Percentiles rank a stretch among this genome's conserved stretches.
These are phyloP conservation scores for Macrophya annulata DNA, from an alignment of 2,888 invertebrate genomes.

Conservation along the genomic window DNA sequence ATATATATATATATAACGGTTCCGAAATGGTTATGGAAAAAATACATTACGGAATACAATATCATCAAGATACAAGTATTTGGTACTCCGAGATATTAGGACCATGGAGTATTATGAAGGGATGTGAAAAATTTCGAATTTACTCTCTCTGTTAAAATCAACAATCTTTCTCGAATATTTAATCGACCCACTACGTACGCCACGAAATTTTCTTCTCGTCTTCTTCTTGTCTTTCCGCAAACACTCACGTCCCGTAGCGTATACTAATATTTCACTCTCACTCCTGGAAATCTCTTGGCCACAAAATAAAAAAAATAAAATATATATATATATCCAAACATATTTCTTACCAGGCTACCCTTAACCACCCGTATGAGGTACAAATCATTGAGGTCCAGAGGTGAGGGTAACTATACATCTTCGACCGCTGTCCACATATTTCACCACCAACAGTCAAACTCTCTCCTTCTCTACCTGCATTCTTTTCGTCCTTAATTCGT, in stretches of 20 bases:
- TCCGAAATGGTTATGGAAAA: conserved; percentile 23
- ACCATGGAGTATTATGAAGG: neutral
- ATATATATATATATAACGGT: conserved; percentile 20
- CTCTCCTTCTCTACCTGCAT: neutral
- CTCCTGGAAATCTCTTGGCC: conserved; percentile 25
- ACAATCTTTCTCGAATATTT: neutral
- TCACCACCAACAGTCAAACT: conserved; percentile 17
- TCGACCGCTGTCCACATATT: conserved; percentile 50
- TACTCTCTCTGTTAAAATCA: neutral
- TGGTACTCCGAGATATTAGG: neutral
- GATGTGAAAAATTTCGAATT: neutral
- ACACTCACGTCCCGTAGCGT: neutral
- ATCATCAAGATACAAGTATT: neutral
- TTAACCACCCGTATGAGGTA: conserved; percentile 59
- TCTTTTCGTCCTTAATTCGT: neutral
- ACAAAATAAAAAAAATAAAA: conserved; percentile 29
- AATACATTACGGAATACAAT: conserved; percentile 30
- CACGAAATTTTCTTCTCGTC: neutral
- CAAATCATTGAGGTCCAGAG: conserved; percentile 66
- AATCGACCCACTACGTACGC: neutral
- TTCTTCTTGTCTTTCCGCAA: conserved; percentile 3
- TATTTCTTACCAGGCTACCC: conserved; percentile 49
- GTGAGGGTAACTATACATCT: conserved; percentile 51
- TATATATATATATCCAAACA: conserved; percentile 13
- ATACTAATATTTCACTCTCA: conserved; percentile 38